Evolutionary conservation across 2,113 vertebrate species (phyloP), one percentile per base, ranked within the genome.

Genomic region (Tragelaphus buxtoni): DNA sequence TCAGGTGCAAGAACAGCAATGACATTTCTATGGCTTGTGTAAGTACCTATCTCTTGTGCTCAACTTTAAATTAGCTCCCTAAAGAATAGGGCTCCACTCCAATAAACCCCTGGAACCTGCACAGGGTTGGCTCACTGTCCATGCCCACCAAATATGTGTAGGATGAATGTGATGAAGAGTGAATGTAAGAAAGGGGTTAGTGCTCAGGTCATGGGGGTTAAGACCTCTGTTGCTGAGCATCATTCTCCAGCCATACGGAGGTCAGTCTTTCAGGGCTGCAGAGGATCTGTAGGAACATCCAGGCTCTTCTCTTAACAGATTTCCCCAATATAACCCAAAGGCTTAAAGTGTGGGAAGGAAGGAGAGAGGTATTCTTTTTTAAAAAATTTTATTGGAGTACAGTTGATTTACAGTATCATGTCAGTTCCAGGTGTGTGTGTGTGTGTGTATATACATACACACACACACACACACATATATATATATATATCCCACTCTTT

Each of bases 61-160:
- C 11, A 35, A 55, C 39, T 95, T 45, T 14, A 42, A 51, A 55
- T 35, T 24, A 89, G 88, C 0, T 18, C 35, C 55, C 83, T 8
- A 16, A 94, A 47, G 51, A 72, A 45, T 79, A 47, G 60, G 12
- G 17, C 22, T 53, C 8, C 20, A 1, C 7, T 69, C 26, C 49
- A 3, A 7, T 13, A n/a, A 32, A 28, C 30, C 39, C 26, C 13
- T 14, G 53, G 56, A 69, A 77, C 9, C 56, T 42, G 6, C 45
- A 42, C 18, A 4, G 49, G 35, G 3, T 2, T 45, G 58, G 53
- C 39, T 14, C 2, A 1, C 9, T 55, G 79, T 35, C 18, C 3
- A 0, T 1, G 3, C 6, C 74, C 45, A 82, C n/a, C 2, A 42
- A 83, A 51, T n/a, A 11, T 4, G 5, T 26, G 8, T 1, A 60